Conservation (phyloP, 1,140 invertebrate species). For the Cydia fagiglandana region DNA sequence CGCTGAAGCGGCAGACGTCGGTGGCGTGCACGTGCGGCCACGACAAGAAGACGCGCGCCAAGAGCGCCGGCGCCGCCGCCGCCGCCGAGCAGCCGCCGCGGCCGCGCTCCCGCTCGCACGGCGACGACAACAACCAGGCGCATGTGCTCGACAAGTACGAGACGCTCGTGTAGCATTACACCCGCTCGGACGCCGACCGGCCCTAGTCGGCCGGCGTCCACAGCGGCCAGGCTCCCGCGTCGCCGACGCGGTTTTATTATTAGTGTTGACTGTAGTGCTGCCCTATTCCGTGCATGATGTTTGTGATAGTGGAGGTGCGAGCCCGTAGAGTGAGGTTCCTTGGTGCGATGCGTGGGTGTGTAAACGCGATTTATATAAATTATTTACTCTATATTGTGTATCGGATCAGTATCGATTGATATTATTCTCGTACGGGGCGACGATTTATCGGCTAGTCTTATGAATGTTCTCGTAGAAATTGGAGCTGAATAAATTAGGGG, state of each 20-base stretch:
- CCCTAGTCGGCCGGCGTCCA: slow-evolving; percentile 2
- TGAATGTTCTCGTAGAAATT: slow-evolving; percentile 32
- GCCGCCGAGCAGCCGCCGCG: slow-evolving; percentile 43
- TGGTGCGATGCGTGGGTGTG: slow-evolving; percentile 41
- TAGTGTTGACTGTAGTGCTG: slow-evolving; percentile 24
- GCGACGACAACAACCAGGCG: slow-evolving; percentile 62
- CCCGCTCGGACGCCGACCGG: slow-evolving; percentile 6
- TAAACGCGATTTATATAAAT: slow-evolving; percentile 31
- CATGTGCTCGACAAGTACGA: slow-evolving; percentile 78
- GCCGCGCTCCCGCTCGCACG: slow-evolving; percentile 65
- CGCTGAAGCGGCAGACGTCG: slow-evolving; percentile 67
- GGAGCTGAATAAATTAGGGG: slow-evolving; percentile 34
- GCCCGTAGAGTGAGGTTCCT: slow-evolving; percentile 37
- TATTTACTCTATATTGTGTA: slow-evolving; percentile 38
- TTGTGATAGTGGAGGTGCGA: slow-evolving; percentile 46
- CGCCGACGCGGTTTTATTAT: slow-evolving; percentile 1
- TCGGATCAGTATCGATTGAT: slow-evolving; percentile 42
- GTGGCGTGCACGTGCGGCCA: slow-evolving; percentile 74
- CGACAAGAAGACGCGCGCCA: slow-evolving; percentile 65
- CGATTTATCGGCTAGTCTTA: slow-evolving; percentile 55
- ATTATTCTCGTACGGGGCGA: slow-evolving; percentile 37
- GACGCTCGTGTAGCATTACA: slow-evolving; percentile 67
- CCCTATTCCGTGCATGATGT: slow-evolving; percentile 49
- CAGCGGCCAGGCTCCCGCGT: not conserved
- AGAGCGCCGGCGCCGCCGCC: slow-evolving; percentile 41